Conservation (phyloP, 2,797 vertebrate genomes). For the Diglossa cyanea region DNA sequence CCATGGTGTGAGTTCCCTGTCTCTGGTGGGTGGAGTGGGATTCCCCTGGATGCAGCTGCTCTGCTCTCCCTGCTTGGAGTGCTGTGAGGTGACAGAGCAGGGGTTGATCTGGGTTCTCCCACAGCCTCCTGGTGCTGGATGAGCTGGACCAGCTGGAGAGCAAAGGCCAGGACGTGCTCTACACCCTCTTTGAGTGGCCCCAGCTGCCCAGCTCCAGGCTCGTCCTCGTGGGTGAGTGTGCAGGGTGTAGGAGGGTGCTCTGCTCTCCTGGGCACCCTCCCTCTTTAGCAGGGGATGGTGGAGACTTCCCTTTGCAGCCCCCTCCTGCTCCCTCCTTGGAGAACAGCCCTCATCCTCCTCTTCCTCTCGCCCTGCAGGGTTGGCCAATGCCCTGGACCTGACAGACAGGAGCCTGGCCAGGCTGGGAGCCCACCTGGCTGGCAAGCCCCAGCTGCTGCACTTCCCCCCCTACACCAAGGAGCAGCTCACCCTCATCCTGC, state of each 20-base stretch:
- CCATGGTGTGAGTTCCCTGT: conserved; percentile 84
- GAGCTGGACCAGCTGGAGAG: conserved; percentile 98
- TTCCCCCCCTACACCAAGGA: conserved; percentile 89
- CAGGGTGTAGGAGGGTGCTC: too few species aligned
- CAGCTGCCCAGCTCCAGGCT: conserved; percentile 83
- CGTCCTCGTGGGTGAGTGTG: conserved; percentile 85
- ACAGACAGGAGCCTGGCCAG: conserved; percentile 90
- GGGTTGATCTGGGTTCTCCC: not conserved
- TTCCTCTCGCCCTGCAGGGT: conserved; percentile 67
- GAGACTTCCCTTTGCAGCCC: not conserved
- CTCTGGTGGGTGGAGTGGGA: not conserved
- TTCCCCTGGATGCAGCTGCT: not conserved
- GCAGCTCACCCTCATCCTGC: conserved; percentile 87
- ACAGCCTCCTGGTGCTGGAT: conserved; percentile 89
- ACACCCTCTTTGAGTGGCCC: conserved; percentile 95
- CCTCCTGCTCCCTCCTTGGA: not conserved
- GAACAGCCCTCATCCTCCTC: not conserved
- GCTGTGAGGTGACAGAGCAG: not conserved
- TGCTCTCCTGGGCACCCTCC: not conserved
- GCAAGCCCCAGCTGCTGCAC: conserved; percentile 84
- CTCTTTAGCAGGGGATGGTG: rapidly evolving
- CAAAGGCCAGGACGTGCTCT: conserved; percentile 92
- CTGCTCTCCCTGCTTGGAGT: not conserved
- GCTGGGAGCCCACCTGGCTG: conserved; percentile 73
- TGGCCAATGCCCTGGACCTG: conserved; percentile 95